Base-by-base conservation (phyloP, 2,888 invertebrate genomes). In the Catocala sponsa region DNA sequence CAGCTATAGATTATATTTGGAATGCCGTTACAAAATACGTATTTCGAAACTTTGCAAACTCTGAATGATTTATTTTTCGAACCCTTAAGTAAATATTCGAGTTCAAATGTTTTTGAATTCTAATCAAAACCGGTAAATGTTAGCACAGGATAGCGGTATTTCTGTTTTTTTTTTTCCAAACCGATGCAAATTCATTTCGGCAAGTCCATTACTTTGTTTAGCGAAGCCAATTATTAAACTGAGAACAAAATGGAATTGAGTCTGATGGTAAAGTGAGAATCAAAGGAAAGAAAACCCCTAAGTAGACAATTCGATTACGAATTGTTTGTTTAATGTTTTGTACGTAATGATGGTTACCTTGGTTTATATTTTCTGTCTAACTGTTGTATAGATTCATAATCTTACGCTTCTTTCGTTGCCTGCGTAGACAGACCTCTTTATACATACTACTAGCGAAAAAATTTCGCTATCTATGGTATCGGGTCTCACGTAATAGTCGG, bases 151-250 rank as follows among this genome's bases (percentile, higher is more conserved):
- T 15, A 65, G 50, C 53, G 55, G 52, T 61, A 56, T 59, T 56
- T 12, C 15, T 5, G 43, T 12, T 51, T 57, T 64, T 65, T 59
- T 74, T 66, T 38, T 9, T 7, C 55, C 38, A 56, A 61, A 67
- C 56, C 59, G 52, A 53, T 65, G 53, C 62, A 68, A 70, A 70
- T 71, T 55, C 12, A 50, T 74, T 72, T 70, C 47, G 55, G 52
- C 55, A 46, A 66, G 53, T 51, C 41, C 59, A 32, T 63, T 68
- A 65, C 65, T 66, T 72, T 67, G 63, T 74, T 73, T 56, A 57
- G 58, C 25, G 50, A 72, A 75, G 43, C 63, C 66, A 68, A 72
- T 73, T 67, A 72, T 73, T 67, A 68, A 66, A 73, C 64, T 63
- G 59, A 68, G 49, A 65, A 62, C 62, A 53, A 71, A 66, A 68